Percentiles rank a stretch among this genome's conserved stretches.
Evolutionary conservation across 2,797 vertebrate genomes (phyloP).

Genomic region (Ceryle rudis): DNA sequence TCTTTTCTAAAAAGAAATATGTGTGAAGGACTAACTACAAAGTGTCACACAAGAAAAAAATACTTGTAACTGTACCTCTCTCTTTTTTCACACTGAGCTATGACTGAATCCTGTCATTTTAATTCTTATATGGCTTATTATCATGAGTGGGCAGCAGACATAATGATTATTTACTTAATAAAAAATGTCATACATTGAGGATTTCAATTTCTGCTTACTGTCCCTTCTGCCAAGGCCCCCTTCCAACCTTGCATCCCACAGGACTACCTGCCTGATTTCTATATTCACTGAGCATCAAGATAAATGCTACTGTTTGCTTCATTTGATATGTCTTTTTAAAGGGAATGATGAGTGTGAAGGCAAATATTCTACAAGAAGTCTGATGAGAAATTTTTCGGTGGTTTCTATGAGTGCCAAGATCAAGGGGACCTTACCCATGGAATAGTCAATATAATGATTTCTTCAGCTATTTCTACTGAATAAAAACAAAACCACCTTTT

Average conservation of each 20-base stretch:
- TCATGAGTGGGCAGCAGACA: not conserved
- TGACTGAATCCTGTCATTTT: not conserved
- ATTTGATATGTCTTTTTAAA: not conserved
- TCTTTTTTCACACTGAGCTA: not conserved
- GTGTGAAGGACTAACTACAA: not conserved
- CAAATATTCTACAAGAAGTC: not conserved
- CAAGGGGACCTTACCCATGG: not conserved
- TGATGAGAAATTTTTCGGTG: not conserved
- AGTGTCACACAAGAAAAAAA: not conserved
- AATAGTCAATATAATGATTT: not conserved
- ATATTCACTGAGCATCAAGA: accelerated
- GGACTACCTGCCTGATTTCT: not conserved
- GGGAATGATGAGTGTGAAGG: not conserved
- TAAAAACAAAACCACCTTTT: constrained; percentile 12
- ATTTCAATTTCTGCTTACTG: not conserved
- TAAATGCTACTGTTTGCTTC: not conserved
- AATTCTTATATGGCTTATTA: not conserved
- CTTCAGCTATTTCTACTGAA: not conserved
- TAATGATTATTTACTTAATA: not conserved
- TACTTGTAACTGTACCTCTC: not conserved
- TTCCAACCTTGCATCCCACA: not conserved
- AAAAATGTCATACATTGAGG: not conserved
- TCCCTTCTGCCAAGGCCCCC: not conserved
- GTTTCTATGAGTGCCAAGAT: not conserved
- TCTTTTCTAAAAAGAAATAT: not conserved